phyloP scores from a whole-genome alignment of 2,797 vertebrate species.

The Chelonia mydas region DNA sequence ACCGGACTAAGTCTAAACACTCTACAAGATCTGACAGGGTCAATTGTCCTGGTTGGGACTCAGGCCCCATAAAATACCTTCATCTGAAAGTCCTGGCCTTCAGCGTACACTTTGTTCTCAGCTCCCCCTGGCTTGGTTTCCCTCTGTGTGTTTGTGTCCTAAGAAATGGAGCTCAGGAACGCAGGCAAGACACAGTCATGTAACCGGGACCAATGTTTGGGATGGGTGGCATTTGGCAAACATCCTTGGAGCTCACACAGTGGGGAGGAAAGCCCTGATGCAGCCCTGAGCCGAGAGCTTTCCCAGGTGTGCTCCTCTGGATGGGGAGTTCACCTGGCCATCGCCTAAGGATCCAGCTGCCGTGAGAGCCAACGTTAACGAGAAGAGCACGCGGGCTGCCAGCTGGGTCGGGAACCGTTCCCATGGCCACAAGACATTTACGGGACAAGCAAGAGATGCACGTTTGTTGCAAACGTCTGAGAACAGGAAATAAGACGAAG shows the following conservation, averaged over 20 bases:
- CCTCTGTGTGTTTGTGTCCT: not conserved
- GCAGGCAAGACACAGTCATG: not conserved
- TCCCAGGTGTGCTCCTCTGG: conserved; percentile 59
- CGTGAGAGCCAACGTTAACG: conserved; percentile 31
- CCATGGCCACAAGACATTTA: conserved; percentile 73
- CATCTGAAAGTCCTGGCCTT: conserved; percentile 1
- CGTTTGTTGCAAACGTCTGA: conserved; percentile 49
- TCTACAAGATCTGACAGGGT: conserved; percentile 21
- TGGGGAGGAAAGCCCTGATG: not conserved
- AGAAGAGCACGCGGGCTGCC: conserved; percentile 6
- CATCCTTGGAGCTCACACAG: rapidly evolving
- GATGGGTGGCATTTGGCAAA: not conserved
- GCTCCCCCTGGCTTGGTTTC: not conserved
- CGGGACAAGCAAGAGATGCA: conserved; percentile 56
- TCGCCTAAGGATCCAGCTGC: conserved; percentile 49
- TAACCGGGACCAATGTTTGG: not conserved
- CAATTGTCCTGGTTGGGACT: not conserved
- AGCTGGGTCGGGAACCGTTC: conserved; percentile 64
- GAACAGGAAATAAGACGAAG: conserved; percentile 5
- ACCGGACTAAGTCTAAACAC: not conserved
- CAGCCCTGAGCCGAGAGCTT: conserved; percentile 26
- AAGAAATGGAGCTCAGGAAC: not conserved
- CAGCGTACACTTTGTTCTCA: not conserved
- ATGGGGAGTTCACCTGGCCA: conserved; percentile 65
- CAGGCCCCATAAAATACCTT: not conserved